Evolutionary conservation across 1,140 invertebrate genomes (phyloP), one percentile per base, ranked within the genome.

Genomic region (Cydia fagiglandana): DNA sequence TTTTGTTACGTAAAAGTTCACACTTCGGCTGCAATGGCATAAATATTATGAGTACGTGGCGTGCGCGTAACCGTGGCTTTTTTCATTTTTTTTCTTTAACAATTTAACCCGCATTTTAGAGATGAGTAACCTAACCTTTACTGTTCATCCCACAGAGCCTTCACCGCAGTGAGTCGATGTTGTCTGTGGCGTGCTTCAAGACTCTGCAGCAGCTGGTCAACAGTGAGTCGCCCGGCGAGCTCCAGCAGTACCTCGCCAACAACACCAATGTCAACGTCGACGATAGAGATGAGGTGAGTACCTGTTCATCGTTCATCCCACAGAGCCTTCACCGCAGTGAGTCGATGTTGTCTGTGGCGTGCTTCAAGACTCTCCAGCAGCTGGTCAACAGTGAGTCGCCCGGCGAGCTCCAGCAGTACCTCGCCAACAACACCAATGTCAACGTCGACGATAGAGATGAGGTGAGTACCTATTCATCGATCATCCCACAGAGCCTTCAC

Each of bases 381-480:
- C 97, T 95, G 92, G 96, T 98, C 84, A 95, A 95, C 85, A 96
- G 96, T 87, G 96, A 98, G 91, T 97, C 97, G 91, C 94, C 97
- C 73, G 92, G 91, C 76, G 97, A 96, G 82, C 93, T 98, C 45
- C 96, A 97, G 82, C 95, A 94, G 81, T 97, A 97, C 88, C 93
- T 98, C 76, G 96, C 97, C 80, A 96, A 96, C 83, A 97, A 95
- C 85, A 96, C 96, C 86, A 95, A 97, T 88, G 93, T 97, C 76
- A 94, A 95, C 81, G 94, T 98, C 79, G 98, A 99, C 88, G 98
- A 99, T 91, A 95, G 95, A 84, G 97, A 99, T 94, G 97, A 98
- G 93, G 97, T 98, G 93, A 93, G 86, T 50, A 53, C 24, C 24
- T 76, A 30, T 73, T 76, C 61, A 47, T 68, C 70, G 12, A 53